These are phyloP conservation scores for Biston betularia DNA, from an alignment of 2,888 invertebrate species.

Conservation along the genomic window DNA sequence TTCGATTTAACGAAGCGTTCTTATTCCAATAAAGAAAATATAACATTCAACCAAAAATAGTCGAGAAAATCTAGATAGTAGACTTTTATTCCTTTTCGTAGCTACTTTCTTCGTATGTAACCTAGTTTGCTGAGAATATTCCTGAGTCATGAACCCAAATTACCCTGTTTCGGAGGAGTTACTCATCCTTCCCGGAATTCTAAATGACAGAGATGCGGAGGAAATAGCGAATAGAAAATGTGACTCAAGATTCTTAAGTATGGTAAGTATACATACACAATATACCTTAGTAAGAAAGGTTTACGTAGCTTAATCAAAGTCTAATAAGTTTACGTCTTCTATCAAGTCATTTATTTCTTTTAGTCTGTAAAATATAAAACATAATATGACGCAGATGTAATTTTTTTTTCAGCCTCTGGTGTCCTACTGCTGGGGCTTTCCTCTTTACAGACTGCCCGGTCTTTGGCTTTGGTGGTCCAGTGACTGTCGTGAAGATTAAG, in stretches of 20 bases:
- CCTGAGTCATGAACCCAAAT: slow-evolving; percentile 40
- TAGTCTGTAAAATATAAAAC: too few species aligned
- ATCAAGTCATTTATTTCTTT: too few species aligned
- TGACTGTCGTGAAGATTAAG: too few species aligned
- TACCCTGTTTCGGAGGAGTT: slow-evolving; percentile 30
- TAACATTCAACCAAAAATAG: slow-evolving; percentile 3
- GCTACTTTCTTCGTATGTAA: slow-evolving; percentile 19
- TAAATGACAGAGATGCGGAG: slow-evolving; percentile 13
- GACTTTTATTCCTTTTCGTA: slow-evolving; percentile 13
- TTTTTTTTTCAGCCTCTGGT: too few species aligned
- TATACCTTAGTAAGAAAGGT: not conserved
- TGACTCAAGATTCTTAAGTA: slow-evolving; percentile 11
- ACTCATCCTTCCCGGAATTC: slow-evolving; percentile 30
- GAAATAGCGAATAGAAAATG: slow-evolving; percentile 19
- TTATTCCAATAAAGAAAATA: not conserved
- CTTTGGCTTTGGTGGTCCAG: too few species aligned
- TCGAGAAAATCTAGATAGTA: slow-evolving; percentile 9
- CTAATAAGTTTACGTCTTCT: too few species aligned
- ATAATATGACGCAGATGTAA: too few species aligned
- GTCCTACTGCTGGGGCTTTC: too few species aligned
- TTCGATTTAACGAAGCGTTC: not conserved
- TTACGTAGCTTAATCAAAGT: too few species aligned
- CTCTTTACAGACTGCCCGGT: too few species aligned
- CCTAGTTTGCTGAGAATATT: slow-evolving; percentile 25
- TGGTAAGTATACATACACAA: not conserved